Percentiles rank a stretch among this genome's conserved stretches.
phyloP scores from a whole-genome alignment of 1,140 invertebrate species.

The Brachionus rubens region DNA sequence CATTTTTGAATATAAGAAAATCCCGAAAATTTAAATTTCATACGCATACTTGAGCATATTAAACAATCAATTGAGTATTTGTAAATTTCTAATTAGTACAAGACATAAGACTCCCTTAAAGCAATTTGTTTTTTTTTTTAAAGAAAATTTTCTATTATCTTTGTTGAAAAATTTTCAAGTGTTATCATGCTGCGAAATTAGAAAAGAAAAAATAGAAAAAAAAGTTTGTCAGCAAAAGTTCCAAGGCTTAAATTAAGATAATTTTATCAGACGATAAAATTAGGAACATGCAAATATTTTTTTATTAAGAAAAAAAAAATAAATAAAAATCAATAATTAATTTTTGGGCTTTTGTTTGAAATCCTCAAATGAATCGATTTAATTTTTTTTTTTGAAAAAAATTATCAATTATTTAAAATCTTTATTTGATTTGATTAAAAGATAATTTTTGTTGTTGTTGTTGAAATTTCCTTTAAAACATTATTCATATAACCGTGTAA shows the following conservation, averaged over 20 bases:
- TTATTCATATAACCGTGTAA: too few species aligned
- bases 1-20: too few species aligned
- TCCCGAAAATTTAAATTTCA: slow-evolving; percentile 28
- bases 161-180: not conserved
- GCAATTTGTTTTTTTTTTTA: not conserved
- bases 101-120: slow-evolving; percentile 30
- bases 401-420: not conserved
- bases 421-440: not conserved
- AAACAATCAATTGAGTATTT: slow-evolving; percentile 43
- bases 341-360: not conserved
- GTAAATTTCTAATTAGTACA: slow-evolving; percentile 34
- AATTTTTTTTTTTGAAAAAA: slow-evolving; percentile 7
- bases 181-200: not conserved
- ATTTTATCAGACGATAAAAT: too few species aligned
- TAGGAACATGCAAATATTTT: slow-evolving; percentile 1
- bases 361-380: slow-evolving; percentile 31
- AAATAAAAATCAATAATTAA: slow-evolving; percentile 20
- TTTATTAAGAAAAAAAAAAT: not conserved
- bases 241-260: not conserved
- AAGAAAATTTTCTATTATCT: slow-evolving; percentile 11
- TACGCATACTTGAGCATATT: slow-evolving; percentile 40
- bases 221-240: not conserved
- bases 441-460: too few species aligned
- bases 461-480: too few species aligned
- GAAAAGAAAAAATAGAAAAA: too few species aligned